phyloP scores from a whole-genome alignment of 1,140 invertebrate genomes.

The Helicoverpa zea region DNA sequence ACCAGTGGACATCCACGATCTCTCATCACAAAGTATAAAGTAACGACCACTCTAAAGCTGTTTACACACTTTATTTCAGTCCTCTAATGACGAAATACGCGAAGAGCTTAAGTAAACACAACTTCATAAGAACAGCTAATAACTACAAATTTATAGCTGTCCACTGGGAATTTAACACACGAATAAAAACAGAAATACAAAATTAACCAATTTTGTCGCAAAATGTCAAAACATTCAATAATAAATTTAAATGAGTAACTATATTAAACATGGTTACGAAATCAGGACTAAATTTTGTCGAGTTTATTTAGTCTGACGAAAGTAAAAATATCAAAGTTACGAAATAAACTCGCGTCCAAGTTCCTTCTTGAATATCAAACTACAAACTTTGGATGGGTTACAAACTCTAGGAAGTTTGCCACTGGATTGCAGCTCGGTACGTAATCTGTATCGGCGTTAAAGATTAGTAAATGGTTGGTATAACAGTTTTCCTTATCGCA shows the following conservation, averaged over 20 bases:
- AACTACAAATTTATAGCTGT: not conserved
- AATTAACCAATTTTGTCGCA: constrained; percentile 9
- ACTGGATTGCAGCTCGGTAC: not conserved
- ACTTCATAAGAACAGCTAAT: not conserved
- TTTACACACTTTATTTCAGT: constrained; percentile 49
- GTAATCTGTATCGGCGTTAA: not conserved
- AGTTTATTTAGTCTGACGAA: not conserved
- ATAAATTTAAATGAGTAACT: constrained; percentile 2
- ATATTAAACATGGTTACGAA: not conserved
- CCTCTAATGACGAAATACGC: not conserved
- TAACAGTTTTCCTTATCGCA: constrained; percentile 5
- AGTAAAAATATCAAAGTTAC: constrained; percentile 20
- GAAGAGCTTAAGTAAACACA: constrained; percentile 1
- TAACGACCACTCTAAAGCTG: constrained; percentile 53
- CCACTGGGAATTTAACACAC: not conserved
- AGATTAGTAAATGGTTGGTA: not conserved
- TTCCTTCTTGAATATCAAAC: constrained; percentile 18
- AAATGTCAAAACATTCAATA: constrained; percentile 9
- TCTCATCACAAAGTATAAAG: constrained; percentile 58
- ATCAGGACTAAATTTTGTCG: not conserved
- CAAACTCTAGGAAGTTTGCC: not conserved
- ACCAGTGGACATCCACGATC: constrained; percentile 57
- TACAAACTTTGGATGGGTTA: constrained; percentile 9
- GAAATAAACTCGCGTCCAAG: constrained; percentile 4
- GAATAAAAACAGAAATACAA: not conserved